These are phyloP conservation scores for Scaptomyza flava DNA, from an alignment of 2,888 invertebrate genomes.

Conservation along the genomic window DNA sequence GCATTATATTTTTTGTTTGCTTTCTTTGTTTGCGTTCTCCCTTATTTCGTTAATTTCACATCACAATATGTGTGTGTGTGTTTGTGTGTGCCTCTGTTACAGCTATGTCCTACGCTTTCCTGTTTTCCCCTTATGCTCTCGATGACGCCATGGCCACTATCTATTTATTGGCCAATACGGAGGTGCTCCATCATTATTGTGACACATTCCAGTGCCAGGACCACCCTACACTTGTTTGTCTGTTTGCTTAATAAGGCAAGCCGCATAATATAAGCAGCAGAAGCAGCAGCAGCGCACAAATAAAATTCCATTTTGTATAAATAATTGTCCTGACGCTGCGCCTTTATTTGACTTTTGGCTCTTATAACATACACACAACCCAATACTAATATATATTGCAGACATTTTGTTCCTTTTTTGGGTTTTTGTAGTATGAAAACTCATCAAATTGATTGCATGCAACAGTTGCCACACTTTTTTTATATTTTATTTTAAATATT, in stretches of 20 bases:
- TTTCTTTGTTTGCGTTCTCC: conserved; percentile 19
- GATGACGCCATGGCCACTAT: conserved; percentile 48
- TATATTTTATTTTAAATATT: conserved; percentile 5
- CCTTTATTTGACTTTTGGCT: conserved; percentile 31
- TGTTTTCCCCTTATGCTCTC: conserved; percentile 13
- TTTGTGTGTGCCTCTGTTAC: neutral
- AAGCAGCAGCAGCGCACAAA: conserved; percentile 38
- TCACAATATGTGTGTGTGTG: conserved; percentile 35
- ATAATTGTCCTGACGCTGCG: conserved; percentile 47
- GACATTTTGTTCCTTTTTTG: conserved; percentile 23
- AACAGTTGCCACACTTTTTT: conserved; percentile 44
- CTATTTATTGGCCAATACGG: conserved; percentile 10
- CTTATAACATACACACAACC: neutral
- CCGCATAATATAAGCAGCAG: conserved; percentile 22
- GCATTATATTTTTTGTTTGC: conserved; percentile 49
- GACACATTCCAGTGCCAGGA: conserved; percentile 13
- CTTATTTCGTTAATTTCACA: conserved; percentile 40
- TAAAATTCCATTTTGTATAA: conserved; percentile 43
- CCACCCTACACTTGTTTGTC: conserved; percentile 42
- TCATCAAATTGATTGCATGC: conserved; percentile 46
- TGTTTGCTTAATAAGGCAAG: conserved; percentile 51
- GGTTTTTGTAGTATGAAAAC: conserved; percentile 28
- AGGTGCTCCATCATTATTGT: conserved; percentile 39
- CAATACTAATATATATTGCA: neutral
- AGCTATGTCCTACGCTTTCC: neutral